phyloP scores from a whole-genome alignment of 2,113 vertebrate genomes.

The Gambusia affinis region DNA sequence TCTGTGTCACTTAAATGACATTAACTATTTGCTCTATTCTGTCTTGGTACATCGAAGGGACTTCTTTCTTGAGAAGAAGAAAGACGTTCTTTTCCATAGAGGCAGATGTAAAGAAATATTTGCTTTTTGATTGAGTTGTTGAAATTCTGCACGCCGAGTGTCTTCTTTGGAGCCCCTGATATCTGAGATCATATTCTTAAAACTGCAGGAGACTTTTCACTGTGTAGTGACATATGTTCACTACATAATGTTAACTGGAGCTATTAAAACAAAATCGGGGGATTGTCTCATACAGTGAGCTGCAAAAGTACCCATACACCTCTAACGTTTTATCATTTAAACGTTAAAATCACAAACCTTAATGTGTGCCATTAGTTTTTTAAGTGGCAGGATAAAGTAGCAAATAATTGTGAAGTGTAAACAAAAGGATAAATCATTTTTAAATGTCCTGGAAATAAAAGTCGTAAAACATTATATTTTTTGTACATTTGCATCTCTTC shows the following conservation, averaged over 20 bases:
- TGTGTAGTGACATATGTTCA: slow-evolving; percentile 22
- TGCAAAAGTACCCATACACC: no score
- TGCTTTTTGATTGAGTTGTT: slow-evolving; percentile 13
- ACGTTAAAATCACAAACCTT: no score
- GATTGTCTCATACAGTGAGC: slow-evolving; percentile 30
- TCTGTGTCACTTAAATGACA: background rate
- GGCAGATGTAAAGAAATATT: slow-evolving; percentile 7
- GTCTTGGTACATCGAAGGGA: background rate
- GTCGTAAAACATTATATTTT: no score
- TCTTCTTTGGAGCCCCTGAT: slow-evolving; percentile 28
- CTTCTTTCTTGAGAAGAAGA: slow-evolving; percentile 5
- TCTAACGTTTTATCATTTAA: no score
- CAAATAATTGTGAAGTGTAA: no score
- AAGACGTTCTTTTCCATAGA: slow-evolving; percentile 19
- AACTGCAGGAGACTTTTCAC: slow-evolving; percentile 13
- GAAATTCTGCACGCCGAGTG: slow-evolving; percentile 24
- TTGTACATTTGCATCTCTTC: no score
- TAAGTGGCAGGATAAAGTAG: no score
- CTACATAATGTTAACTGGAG: slow-evolving; percentile 4
- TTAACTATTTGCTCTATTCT: slow-evolving; percentile 11
- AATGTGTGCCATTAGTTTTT: no score
- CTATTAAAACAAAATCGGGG: slow-evolving; percentile 44
- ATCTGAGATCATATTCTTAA: slow-evolving; percentile 18
- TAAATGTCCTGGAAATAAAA: no score
- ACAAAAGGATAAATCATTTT: no score